Evolutionary conservation across 2,113 vertebrate species (phyloP).

Genomic region (Sardina pilchardus): DNA sequence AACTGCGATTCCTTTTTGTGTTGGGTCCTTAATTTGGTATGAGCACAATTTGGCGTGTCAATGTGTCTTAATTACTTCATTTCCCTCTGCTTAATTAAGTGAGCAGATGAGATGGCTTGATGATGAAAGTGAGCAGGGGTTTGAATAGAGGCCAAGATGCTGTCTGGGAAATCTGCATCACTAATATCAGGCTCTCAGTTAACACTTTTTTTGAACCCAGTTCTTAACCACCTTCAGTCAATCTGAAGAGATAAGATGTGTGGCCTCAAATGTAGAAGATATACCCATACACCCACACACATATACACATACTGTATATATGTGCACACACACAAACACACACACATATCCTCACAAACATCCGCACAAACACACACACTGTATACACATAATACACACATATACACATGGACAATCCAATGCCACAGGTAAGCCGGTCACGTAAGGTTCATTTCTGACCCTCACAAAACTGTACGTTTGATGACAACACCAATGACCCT

Average conservation of each 20-base stretch:
- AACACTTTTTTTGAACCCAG: background rate
- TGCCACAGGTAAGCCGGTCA: background rate
- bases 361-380: background rate
- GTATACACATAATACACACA: background rate
- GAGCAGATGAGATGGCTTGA: background rate
- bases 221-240: background rate
- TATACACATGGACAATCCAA: background rate
- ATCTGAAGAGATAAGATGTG: background rate
- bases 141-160: background rate
- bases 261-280: background rate
- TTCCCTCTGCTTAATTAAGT: background rate
- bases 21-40: background rate
- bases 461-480: background rate
- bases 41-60: background rate
- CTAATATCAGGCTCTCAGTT: background rate
- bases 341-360: background rate
- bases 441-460: background rate
- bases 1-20: background rate
- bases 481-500: background rate
- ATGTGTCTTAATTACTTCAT: background rate
- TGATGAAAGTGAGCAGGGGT: background rate
- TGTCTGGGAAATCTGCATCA: constrained; percentile 1
- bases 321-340: background rate
- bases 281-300: background rate
- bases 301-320: background rate